Conservation (phyloP, 2,113 vertebrate genomes). For the Alces alces region DNA sequence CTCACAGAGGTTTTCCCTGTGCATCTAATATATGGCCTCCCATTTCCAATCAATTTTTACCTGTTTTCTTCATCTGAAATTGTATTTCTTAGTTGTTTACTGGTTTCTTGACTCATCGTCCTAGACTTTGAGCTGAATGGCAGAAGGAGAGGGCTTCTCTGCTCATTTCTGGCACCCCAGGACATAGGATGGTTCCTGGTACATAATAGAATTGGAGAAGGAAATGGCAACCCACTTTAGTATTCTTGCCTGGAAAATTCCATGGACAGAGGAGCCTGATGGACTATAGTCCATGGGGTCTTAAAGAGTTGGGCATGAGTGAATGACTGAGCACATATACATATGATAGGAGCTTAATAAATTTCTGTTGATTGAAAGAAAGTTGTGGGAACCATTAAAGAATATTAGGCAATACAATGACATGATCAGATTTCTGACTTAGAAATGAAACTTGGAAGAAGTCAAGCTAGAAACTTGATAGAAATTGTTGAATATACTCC, state of each 20-base stretch:
- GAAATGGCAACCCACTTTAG: neutral
- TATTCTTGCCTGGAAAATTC: neutral
- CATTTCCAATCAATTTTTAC: neutral
- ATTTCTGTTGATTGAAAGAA: neutral
- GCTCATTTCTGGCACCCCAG: neutral
- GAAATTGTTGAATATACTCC: neutral
- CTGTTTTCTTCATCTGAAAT: neutral
- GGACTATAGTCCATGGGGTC: neutral
- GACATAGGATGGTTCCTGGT: neutral
- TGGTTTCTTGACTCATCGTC: neutral
- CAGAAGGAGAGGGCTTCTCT: neutral
- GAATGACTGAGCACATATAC: neutral
- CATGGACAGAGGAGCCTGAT: neutral
- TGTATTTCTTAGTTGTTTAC: neutral
- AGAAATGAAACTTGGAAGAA: neutral
- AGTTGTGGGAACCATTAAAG: neutral
- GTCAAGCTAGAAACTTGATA: neutral
- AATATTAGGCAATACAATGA: neutral
- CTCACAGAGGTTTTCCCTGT: neutral
- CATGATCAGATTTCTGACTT: neutral
- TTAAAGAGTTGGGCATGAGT: neutral
- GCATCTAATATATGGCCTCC: neutral
- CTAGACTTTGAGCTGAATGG: neutral
- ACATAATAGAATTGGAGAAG: neutral
- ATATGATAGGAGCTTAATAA: neutral